Percentiles rank a stretch among this genome's conserved stretches.
These are phyloP conservation scores for Telenomus remus DNA, from an alignment of 1,140 invertebrate genomes.

Conservation along the genomic window DNA sequence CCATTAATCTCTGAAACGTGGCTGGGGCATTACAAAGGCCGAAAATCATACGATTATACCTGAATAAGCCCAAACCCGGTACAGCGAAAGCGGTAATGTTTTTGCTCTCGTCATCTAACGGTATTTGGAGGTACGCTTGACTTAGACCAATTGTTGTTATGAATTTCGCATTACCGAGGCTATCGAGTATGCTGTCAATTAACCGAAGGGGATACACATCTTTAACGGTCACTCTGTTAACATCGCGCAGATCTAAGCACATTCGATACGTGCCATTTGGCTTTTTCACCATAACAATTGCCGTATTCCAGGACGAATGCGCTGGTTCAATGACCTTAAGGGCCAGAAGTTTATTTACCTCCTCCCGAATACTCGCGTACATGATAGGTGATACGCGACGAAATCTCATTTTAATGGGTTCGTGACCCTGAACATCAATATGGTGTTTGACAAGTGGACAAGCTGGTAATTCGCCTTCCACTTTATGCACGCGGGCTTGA, in stretches of 20 bases:
- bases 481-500: too few species aligned
- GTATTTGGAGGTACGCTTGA: conserved; percentile 60
- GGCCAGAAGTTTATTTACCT: conserved; percentile 1
- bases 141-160: conserved; percentile 57
- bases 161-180: conserved; percentile 51
- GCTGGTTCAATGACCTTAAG: background rate
- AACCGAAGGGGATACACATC: conserved; percentile 5
- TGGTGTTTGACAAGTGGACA: background rate
- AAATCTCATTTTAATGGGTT: background rate
- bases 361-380: background rate
- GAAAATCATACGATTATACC: conserved; percentile 62
- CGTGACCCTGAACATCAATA: background rate
- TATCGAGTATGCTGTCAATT: conserved; percentile 45
- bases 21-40: conserved; percentile 61
- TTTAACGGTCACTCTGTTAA: conserved; percentile 1
- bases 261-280: conserved; percentile 10
- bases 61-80: conserved; percentile 33
- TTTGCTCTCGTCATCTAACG: conserved; percentile 14
- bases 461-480: background rate
- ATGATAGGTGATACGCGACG: background rate
- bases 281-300: conserved; percentile 55
- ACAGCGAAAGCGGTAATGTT: conserved; percentile 27
- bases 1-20: conserved; percentile 8
- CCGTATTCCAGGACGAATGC: conserved; percentile 13
- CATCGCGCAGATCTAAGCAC: conserved; percentile 9